These are phyloP conservation scores for Lepus timidus DNA, from an alignment of 2,113 vertebrate genomes.

Conservation along the genomic window DNA sequence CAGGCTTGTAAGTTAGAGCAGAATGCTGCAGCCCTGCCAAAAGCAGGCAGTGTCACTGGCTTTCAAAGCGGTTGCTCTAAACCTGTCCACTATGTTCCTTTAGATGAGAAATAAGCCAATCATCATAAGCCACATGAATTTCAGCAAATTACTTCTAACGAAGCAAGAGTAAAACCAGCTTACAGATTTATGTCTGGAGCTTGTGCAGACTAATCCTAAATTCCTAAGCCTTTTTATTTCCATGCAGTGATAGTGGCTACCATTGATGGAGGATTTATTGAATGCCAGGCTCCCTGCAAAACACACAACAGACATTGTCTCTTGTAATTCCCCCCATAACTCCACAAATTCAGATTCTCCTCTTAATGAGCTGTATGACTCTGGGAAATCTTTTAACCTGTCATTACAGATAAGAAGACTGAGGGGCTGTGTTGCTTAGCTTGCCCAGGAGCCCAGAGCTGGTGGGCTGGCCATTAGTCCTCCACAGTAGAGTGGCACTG, in stretches of 20 bases:
- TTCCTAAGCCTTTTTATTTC: neutral
- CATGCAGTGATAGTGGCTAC: neutral
- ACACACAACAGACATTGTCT: neutral
- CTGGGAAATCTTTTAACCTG: slow-evolving; percentile 60
- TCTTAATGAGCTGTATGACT: slow-evolving; percentile 58
- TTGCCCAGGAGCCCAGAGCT: neutral
- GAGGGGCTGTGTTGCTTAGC: neutral
- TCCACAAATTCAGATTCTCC: slow-evolving; percentile 41
- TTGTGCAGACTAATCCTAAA: neutral
- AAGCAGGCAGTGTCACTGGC: neutral
- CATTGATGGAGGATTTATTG: neutral
- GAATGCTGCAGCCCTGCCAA: neutral
- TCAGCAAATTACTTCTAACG: slow-evolving; percentile 42
- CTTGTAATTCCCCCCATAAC: neutral
- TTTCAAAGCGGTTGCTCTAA: slow-evolving; percentile 25
- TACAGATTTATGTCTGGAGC: neutral
- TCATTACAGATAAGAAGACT: slow-evolving; percentile 70
- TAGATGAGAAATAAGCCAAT: neutral
- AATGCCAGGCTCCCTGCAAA: neutral
- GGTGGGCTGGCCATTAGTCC: neutral
- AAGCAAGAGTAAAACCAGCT: neutral
- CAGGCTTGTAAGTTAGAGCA: neutral
- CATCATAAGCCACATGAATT: slow-evolving; percentile 3
- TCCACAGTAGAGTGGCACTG: neutral
- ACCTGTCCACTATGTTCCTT: neutral